Base-by-base conservation (phyloP, 2,797 vertebrate species). In the Sebastes nivosus region DNA sequence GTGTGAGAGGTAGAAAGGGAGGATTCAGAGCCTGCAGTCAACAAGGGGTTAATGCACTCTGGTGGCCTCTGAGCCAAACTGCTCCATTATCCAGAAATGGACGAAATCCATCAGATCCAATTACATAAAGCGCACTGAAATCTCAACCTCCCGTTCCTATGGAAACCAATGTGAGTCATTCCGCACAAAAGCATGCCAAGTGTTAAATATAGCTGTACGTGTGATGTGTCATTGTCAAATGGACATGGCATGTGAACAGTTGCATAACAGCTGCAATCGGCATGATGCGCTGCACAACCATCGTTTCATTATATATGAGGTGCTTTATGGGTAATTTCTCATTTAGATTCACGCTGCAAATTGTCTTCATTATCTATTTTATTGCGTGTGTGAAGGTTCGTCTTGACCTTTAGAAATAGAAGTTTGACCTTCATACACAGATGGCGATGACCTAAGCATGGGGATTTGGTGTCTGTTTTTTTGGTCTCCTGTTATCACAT, bases 101-200 rank as follows among this genome's bases (percentile, higher is more conserved):
- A 68, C n/a, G 3, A 79, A 46, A 84, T 86, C 83, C 85, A 87
- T 89, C 79, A 81, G 66, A 83, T 88, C 71, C 73, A 85, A 88
- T 90, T 87, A 86, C 79, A 87, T 87, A 83, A 88, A 92, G 74
- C 69, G 29, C 67, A 61, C 42, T 88, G 67, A 92, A 90, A 91
- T 86, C 60, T 78, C 85, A 36, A 18, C 42, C 65, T 80, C 81
- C 42, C 66, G 91, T 94, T 94, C 90, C 93, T 86, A 92, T 93
- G 89, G 93, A 88, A 91, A 93, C 93, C 77, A 88, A 89, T 69
- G 79, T 87, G 90, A 90, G 64, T 92, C 87, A 89, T 71, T 85
- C 85, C 4, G 65, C 52, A 79, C 72, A 81, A 88, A 81, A 88
- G 82, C 67, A 75, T 66, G 73, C 86, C 82, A 88, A 81, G 75